phyloP scores from a whole-genome alignment of 2,888 invertebrate genomes.

The Drosophila silvestris region DNA sequence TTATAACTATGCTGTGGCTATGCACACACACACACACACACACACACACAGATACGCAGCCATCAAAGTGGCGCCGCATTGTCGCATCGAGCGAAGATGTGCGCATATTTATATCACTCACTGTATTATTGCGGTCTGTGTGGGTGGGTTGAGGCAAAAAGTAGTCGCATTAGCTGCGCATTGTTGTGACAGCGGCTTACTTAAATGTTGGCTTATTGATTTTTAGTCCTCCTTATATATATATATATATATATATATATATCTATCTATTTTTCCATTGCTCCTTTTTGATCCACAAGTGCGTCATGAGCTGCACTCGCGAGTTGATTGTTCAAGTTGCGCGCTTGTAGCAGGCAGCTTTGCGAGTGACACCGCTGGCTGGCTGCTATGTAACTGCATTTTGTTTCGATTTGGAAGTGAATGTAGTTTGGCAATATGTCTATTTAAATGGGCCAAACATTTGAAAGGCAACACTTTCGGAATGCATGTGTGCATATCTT shows the following conservation, averaged over 20 bases:
- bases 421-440: slow-evolving; percentile 5
- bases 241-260: neutral
- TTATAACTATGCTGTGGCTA: slow-evolving; percentile 63
- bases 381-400: slow-evolving; percentile 34
- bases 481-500: neutral
- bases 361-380: slow-evolving; percentile 14
- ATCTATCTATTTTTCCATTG: slow-evolving; percentile 1
- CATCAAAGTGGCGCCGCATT: slow-evolving; percentile 64
- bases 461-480: slow-evolving; percentile 9
- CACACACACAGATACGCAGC: slow-evolving; percentile 21
- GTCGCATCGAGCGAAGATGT: slow-evolving; percentile 42
- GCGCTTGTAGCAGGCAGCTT: slow-evolving; percentile 33
- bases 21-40: neutral
- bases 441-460: slow-evolving; percentile 15
- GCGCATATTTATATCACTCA: slow-evolving; percentile 74
- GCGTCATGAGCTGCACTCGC: slow-evolving; percentile 51
- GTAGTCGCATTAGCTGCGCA: slow-evolving; percentile 52
- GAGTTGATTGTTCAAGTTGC: slow-evolving; percentile 34
- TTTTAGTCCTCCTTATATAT: slow-evolving; percentile 25
- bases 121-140: slow-evolving; percentile 47
- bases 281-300: slow-evolving; percentile 32
- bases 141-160: neutral
- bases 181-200: slow-evolving; percentile 67
- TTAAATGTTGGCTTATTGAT: slow-evolving; percentile 73
- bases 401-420: slow-evolving; percentile 10